Base-by-base conservation (phyloP, 2,797 vertebrate species). In the Karalla daura region DNA sequence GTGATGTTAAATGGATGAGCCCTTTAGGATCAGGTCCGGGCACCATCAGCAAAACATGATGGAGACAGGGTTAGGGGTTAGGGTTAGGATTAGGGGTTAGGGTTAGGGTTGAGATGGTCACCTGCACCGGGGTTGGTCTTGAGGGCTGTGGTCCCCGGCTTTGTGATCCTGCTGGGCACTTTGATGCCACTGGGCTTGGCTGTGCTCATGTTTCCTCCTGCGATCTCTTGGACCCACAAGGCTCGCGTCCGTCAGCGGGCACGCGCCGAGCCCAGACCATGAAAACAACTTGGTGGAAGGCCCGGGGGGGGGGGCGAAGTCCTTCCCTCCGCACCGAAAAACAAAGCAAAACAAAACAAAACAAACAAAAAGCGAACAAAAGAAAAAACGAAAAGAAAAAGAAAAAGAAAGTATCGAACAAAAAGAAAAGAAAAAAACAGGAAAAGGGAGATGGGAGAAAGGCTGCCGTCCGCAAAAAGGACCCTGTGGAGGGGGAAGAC, bases 151-250 rank as follows among this genome's bases (percentile, higher is more conserved):
- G 91, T 59, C 54, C 88, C 89, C 5, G 94, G 88, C 80, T 93
- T 96, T 36, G 90, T 88, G 84, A 98, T 96, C 91, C 96, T 99
- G 84, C 93, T 96, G 46, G 98, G 98, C 77, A 92, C 95, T 88
- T 99, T 99, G 23, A 99, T 95, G 83, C 98, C 96, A 54, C 95
- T 99, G 44, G 96, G 87, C 70, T 98, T 99, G 25, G 96, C 90
- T 86, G 95, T 87, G 88, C 96, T 99, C 97, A 99, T 99, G 76
- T 89, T 95, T 91, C 68, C 63, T 87, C 76, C 32, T 63, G 39
- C 81, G 73, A 78, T 70, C 58, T 64, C 62, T 62, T 37, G 53
- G 64, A 81, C 83, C 77, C 66, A 80, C 79, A 78, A 80, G 77
- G 63, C 60, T 80, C 47, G 49, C 78, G 87, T 90, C 85, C 0